phyloP scores from a whole-genome alignment of 2,888 invertebrate genomes.

The Ganaspis brasiliensis region DNA sequence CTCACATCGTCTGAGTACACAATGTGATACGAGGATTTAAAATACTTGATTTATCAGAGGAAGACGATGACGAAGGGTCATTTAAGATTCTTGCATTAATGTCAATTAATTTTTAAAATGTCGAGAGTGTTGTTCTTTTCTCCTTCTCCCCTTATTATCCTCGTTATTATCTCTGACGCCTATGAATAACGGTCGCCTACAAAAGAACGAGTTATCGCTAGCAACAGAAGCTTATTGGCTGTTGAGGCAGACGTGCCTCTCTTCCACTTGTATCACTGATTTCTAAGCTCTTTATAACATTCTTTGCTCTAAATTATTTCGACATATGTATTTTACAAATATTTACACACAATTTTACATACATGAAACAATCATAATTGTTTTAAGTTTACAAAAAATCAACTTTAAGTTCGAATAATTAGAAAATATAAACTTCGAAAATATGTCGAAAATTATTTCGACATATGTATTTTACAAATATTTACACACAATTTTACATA shows the following conservation, averaged over 20 bases:
- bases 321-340: background rate
- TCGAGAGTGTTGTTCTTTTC: background rate
- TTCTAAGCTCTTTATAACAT: background rate
- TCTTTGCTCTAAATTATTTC: background rate
- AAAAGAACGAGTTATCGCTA: conserved; percentile 21
- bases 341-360: background rate
- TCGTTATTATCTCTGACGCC: background rate
- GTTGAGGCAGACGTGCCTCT: conserved; percentile 35
- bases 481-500: background rate
- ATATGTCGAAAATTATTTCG: background rate
- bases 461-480: background rate
- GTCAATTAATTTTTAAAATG: conserved; percentile 14
- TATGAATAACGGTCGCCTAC: conserved; percentile 2
- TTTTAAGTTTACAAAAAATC: background rate
- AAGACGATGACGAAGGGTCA: background rate
- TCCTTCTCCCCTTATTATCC: too few relatives aligned
- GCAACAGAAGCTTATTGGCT: conserved; percentile 45
- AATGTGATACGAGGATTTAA: background rate
- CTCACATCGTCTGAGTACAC: background rate
- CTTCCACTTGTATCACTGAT: conserved; percentile 9
- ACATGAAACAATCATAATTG: background rate
- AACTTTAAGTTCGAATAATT: background rate
- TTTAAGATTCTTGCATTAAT: conserved; percentile 5
- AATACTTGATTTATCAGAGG: conserved; percentile 3
- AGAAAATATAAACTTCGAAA: too few relatives aligned